Evolutionary conservation across 2,113 vertebrate species (phyloP), one percentile per base, ranked within the genome.

Genomic region (Corvus moneduloides): DNA sequence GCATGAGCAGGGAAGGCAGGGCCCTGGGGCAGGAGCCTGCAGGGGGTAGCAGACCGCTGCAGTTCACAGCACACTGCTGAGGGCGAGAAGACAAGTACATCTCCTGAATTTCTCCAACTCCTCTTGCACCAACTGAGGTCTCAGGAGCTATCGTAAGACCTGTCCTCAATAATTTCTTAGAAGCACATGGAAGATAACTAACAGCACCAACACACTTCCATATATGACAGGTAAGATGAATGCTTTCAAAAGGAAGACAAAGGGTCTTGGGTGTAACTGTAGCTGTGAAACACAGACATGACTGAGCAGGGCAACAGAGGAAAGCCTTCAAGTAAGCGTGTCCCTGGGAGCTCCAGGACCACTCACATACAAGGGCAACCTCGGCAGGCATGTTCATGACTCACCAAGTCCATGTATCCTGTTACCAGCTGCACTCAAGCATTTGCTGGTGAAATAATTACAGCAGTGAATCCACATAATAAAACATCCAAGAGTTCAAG

Each of bases 1-100:
- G 33, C 0, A 1, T 1, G 59, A 86, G 49, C 55, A 93, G n/a
- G 24, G 22, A 66, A 27, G 0, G 0, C 2, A 59, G 19, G 6
- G 68, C 27, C 12, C 54, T 43, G 43, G 37, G 51, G 46, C 37
- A 71, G 39, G 63, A 66, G 58, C 44, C 54, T 83, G 75, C 71
- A 76, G 58, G 4, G 30, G 24, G 49, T 46, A 73, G n/a, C 76
- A 95, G 28, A 64, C 30, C 9, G 24, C 59, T 52, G 35, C 14
- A 63, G n/a, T 13, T 75, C 62, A 46, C 26, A 62, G n/a, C 68
- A 48, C 15, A 9, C 8, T 44, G 28, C 73, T 28, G 13, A 2
- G 2, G 13, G 10, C 9, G 3, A 85, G 9, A 55, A n/a, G 23
- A 54, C 20, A 83, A 52, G 73, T 4, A 48, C 10, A 92, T 12